phyloP scores from a whole-genome alignment of 2,797 vertebrate species.

The Valencia hispanica region DNA sequence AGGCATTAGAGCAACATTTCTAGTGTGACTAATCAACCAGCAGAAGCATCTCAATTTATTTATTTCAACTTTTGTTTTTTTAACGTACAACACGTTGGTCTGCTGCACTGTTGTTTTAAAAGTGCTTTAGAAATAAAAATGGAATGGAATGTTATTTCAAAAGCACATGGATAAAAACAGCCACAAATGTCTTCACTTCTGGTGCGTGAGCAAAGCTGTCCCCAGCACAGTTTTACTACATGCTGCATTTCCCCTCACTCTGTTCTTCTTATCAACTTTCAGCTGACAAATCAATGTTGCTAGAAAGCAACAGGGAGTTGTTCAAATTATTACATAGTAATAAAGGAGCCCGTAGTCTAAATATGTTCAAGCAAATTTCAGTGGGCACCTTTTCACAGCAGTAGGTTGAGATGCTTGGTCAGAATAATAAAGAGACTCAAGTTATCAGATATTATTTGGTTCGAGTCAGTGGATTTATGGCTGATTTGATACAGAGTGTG shows the following conservation, averaged over 20 bases:
- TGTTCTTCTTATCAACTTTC: background rate
- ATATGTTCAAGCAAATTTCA: background rate
- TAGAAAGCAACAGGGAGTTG: background rate
- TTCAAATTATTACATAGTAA: background rate
- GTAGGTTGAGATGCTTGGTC: background rate
- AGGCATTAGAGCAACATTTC: background rate
- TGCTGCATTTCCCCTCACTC: background rate
- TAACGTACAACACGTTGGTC: too few relatives aligned
- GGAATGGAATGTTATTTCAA: too few relatives aligned
- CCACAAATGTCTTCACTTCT: background rate
- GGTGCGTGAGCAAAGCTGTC: background rate
- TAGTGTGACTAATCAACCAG: conserved; percentile 15
- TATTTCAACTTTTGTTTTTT: too few relatives aligned
- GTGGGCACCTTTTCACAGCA: background rate
- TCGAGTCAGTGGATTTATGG: too few relatives aligned
- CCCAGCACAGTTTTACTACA: background rate
- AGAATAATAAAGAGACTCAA: background rate
- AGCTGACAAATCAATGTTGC: background rate
- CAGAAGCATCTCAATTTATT: conserved; percentile 39
- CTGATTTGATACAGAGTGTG: background rate
- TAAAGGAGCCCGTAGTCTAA: background rate
- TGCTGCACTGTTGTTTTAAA: too few relatives aligned
- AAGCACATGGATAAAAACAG: background rate
- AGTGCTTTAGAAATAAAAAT: too few relatives aligned
- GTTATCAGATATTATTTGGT: background rate